phyloP scores from a whole-genome alignment of 2,797 vertebrate genomes.

The Poeciliopsis paucimaculata region DNA sequence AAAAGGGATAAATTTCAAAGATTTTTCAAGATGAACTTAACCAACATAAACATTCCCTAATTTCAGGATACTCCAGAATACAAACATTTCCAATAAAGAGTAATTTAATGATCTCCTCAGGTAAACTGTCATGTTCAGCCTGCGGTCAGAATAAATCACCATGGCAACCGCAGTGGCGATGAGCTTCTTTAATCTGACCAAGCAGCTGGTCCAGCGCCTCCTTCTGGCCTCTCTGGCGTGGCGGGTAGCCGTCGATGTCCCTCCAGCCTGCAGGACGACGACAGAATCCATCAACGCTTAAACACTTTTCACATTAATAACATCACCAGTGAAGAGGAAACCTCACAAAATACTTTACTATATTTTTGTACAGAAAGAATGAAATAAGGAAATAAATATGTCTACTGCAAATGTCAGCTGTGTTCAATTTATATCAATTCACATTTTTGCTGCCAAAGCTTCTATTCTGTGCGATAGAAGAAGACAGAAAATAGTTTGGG shows the following conservation, averaged over 20 bases:
- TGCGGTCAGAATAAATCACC: conserved; percentile 72
- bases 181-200: conserved; percentile 86
- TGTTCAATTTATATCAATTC: too few species aligned
- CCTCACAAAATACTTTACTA: background rate
- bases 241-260: conserved; percentile 82
- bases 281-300: too few species aligned
- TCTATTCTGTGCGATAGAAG: background rate
- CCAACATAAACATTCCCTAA: background rate
- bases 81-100: conserved; percentile 1
- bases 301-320: background rate
- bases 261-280: conserved; percentile 90
- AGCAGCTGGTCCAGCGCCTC: conserved; percentile 88
- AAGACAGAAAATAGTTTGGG: background rate
- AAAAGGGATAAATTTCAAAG: background rate
- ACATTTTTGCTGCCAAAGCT: background rate
- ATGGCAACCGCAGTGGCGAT: conserved; percentile 88
- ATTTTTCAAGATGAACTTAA: too few species aligned
- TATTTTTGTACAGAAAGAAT: background rate
- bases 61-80: background rate
- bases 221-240: conserved; percentile 83
- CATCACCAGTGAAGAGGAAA: background rate
- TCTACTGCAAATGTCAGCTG: too few species aligned
- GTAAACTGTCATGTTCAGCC: conserved; percentile 21
- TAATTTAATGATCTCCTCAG: conserved; percentile 23
- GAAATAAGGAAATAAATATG: background rate